Percentiles rank a stretch among this genome's conserved stretches.
Evolutionary conservation across 1,140 invertebrate genomes (phyloP).

Genomic region (Papilio glaucus): DNA sequence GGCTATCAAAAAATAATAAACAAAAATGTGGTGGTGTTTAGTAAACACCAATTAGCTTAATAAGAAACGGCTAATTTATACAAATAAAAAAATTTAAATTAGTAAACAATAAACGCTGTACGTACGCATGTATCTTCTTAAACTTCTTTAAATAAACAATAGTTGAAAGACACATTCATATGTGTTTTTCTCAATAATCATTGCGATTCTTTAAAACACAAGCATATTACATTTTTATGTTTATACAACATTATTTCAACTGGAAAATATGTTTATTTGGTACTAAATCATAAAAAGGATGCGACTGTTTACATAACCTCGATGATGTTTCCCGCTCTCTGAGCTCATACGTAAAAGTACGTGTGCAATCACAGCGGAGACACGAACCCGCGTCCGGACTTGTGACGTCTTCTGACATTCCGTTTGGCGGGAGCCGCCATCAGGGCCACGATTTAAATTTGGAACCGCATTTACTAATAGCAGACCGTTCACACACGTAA

Average conservation of each 20-base stretch:
- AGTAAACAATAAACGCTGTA: no score
- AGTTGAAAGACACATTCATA: not conserved
- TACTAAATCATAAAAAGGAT: conserved; percentile 28
- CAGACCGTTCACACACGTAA: conserved; percentile 51
- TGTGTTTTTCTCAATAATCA: not conserved
- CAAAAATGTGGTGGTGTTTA: no score
- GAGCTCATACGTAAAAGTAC: conserved; percentile 15
- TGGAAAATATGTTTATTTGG: not conserved
- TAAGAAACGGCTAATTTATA: no score
- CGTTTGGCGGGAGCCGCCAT: conserved; percentile 53
- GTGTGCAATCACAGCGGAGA: conserved; percentile 30
- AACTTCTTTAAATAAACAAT: not conserved
- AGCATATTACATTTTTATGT: no score
- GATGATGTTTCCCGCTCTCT: conserved; percentile 4
- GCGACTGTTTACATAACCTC: conserved; percentile 18
- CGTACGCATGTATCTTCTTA: no score
- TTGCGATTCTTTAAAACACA: not conserved
- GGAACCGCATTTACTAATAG: conserved; percentile 66
- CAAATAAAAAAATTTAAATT: no score
- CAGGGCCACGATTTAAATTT: conserved; percentile 72
- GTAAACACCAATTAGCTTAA: no score
- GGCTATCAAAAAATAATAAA: no score
- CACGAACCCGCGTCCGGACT: conserved; percentile 24
- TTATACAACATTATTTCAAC: not conserved
- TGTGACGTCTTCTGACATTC: conserved; percentile 69